phyloP scores from a whole-genome alignment of 1,140 invertebrate genomes.

The Drosophila novamexicana region DNA sequence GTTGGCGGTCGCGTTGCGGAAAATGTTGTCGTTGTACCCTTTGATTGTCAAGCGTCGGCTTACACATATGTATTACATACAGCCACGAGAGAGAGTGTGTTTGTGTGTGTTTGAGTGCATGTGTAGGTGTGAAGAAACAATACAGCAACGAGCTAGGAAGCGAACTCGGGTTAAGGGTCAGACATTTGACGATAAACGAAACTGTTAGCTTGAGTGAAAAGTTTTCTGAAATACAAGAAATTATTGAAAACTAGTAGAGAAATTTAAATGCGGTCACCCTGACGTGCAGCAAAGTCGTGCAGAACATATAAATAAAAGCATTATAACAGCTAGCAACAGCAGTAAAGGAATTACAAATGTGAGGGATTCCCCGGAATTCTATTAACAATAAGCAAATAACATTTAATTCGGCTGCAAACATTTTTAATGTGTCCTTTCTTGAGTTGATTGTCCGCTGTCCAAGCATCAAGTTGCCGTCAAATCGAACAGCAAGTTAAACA shows the following conservation, averaged over 20 bases:
- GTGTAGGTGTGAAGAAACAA: conserved; percentile 45
- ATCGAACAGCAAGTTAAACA: too few species aligned
- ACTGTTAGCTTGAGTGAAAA: conserved; percentile 43
- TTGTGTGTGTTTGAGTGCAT: neutral
- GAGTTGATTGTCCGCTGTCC: too few species aligned
- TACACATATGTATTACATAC: conserved; percentile 64
- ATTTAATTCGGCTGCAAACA: too few species aligned
- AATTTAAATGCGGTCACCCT: neutral
- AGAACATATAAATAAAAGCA: too few species aligned
- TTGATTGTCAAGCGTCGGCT: conserved; percentile 78
- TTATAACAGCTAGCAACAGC: too few species aligned
- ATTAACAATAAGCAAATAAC: too few species aligned
- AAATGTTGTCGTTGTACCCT: conserved; percentile 71
- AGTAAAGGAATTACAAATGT: too few species aligned
- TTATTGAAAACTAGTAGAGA: conserved; percentile 4
- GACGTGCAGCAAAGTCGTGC: too few species aligned
- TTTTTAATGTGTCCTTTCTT: too few species aligned
- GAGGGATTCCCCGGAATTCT: too few species aligned
- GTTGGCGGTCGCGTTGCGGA: conserved; percentile 61
- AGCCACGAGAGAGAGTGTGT: conserved; percentile 20
- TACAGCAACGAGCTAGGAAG: conserved; percentile 9
- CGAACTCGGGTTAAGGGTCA: conserved; percentile 17
- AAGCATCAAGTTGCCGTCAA: too few species aligned
- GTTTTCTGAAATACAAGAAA: conserved; percentile 7
- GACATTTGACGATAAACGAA: conserved; percentile 30